Evolutionary conservation across 2,888 invertebrate species (phyloP).

Genomic region (Isotomurus palustris): DNA sequence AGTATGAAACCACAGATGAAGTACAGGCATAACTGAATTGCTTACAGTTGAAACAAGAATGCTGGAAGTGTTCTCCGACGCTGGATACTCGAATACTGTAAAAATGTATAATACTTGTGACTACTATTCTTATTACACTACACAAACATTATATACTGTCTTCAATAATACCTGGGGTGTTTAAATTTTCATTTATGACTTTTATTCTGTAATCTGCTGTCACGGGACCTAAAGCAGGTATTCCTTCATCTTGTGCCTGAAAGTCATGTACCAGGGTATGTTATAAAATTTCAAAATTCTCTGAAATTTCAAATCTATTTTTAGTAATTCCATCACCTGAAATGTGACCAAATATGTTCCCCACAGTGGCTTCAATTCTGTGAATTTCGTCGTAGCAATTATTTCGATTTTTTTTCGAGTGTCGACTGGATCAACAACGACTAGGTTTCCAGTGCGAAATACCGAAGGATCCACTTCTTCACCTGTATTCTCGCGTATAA

Average conservation of each 20-base stretch:
- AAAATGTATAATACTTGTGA: not conserved
- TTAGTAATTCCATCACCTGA: constrained; percentile 6
- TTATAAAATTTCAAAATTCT: not conserved
- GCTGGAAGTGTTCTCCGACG: not conserved
- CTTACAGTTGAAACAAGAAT: constrained; percentile 1
- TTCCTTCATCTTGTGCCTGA: constrained; percentile 15
- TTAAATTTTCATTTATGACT: constrained; percentile 19
- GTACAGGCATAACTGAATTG: too few species aligned
- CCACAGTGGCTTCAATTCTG: constrained; percentile 11
- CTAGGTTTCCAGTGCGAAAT: constrained; percentile 7
- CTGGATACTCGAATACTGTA: constrained; percentile 15
- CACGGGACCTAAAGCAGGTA: not conserved
- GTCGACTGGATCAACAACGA: not conserved
- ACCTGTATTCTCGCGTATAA: not conserved
- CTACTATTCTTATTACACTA: too few species aligned
- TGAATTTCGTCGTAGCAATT: constrained; percentile 5
- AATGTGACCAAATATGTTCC: constrained; percentile 17
- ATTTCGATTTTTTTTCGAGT: constrained; percentile 6
- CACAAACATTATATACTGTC: too few species aligned
- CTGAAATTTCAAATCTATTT: not conserved
- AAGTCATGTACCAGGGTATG: not conserved
- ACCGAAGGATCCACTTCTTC: not conserved
- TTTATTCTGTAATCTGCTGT: constrained; percentile 5
- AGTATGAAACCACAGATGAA: too few species aligned
- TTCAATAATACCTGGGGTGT: constrained; percentile 15